Percentiles rank a stretch among this genome's conserved stretches.
phyloP scores from a whole-genome alignment of 2,113 vertebrate genomes.

The Vireo altiloquus region DNA sequence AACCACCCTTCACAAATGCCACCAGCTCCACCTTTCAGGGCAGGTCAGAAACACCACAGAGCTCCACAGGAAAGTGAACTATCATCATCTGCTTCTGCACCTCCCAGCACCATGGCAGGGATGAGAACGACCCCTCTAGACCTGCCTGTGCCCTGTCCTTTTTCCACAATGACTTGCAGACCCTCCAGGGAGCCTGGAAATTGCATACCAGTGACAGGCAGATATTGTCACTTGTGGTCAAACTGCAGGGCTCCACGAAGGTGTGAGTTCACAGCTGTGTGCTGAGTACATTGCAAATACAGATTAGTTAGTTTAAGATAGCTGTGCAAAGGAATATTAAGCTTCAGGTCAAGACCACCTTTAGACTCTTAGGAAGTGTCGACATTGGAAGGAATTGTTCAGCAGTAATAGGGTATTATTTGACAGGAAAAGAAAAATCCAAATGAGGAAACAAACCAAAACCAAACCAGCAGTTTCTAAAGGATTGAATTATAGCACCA shows the following conservation, averaged over 20 bases:
- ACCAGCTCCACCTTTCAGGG: background rate
- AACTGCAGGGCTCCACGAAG: background rate
- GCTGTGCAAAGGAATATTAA: background rate
- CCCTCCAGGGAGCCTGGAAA: background rate
- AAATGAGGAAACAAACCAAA: background rate
- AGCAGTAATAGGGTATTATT: background rate
- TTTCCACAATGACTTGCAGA: background rate
- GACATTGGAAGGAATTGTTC: background rate
- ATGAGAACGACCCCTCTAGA: background rate
- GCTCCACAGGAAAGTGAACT: background rate
- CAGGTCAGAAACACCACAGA: background rate
- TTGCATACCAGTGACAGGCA: background rate
- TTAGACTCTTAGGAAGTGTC: background rate
- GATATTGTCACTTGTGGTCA: background rate
- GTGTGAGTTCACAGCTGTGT: background rate
- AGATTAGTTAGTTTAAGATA: background rate
- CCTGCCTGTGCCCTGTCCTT: background rate
- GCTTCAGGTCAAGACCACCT: background rate
- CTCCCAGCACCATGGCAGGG: background rate
- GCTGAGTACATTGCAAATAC: background rate
- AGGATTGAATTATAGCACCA: background rate
- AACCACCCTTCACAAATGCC: background rate
- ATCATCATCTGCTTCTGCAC: background rate
- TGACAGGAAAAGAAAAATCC: fast-evolving
- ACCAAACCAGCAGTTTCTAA: background rate